Evolutionary conservation across 2,797 vertebrate species (phyloP), one percentile per base, ranked within the genome.

Genomic region (Holocentrus rufus): DNA sequence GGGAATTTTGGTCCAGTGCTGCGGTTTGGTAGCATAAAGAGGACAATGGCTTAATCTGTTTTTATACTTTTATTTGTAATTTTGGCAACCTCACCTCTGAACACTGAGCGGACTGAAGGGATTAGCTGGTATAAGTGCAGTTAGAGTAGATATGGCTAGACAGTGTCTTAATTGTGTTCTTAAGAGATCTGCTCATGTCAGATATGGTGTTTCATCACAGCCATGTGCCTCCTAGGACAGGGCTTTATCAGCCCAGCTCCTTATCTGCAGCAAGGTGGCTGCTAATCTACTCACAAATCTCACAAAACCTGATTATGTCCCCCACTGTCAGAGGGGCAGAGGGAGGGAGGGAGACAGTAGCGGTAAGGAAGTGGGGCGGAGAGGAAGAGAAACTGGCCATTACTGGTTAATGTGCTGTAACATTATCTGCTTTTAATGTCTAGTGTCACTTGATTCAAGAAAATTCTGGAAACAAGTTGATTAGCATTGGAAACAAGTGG

Each of bases 111-210:
- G 67, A 80, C 53, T 20, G 34, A 44, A 62, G 59, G 74, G 85
- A 90, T 87, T 75, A 75, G 69, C 57, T 56, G 82, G 56, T 55
- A 76, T 80, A 79, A 84, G 81, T 79, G 67, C 57, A 82, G 81
- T 83, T 66, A 31, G 72, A 83, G 83, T n/a, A 89, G 89, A 92
- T 89, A 84, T 64, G 82, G 56, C 81, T 42, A 87, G 89, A 91
- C 88, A 90, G 84, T 88, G 88, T 90, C 85, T 87, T 90, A 91
- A 90, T 89, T 92, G 89, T 91, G 87, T 88, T 89, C 86, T 83
- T 81, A 89, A 88, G 88, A 89, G 90, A 92, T 90, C 85, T 87
- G 82, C 74, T 71, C 82, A 50, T 81, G 90, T 86, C 85, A 88
- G 89, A 90, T 90, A 87, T 78, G 86, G 58, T 70, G 81, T 90